Conservation (phyloP, 2,797 vertebrate genomes). For the Sarcoramphus papa region DNA sequence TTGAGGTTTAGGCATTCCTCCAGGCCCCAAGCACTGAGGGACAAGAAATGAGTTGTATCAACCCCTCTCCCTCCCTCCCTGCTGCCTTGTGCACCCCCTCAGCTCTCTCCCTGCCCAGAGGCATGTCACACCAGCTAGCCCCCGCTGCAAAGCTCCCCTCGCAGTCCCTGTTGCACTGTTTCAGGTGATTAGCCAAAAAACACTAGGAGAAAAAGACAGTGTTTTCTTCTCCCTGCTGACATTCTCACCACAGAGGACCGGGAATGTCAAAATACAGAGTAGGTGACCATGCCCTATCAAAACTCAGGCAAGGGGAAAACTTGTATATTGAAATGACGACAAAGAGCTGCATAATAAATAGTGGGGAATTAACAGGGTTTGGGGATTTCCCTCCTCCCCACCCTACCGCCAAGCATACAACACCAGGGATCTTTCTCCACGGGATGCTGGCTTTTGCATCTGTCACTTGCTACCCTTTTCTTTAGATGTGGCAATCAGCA, state of each 20-base stretch:
- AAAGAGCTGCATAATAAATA: not conserved
- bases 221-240: not conserved
- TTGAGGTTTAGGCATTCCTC: not conserved
- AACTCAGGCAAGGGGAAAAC: not conserved
- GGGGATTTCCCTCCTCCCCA: not conserved
- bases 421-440: not conserved
- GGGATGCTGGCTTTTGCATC: not conserved
- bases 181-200: not conserved
- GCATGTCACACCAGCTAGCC: not conserved
- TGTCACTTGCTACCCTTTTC: not conserved
- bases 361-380: not conserved
- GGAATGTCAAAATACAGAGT: not conserved
- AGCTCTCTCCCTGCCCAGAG: not conserved
- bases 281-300: not conserved
- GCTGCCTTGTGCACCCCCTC: accelerated
- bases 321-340: not conserved
- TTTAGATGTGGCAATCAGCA: not conserved
- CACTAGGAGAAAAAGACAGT: not conserved
- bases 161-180: not conserved
- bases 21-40: not conserved
- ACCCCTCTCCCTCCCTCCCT: not conserved
- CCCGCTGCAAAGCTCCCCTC: not conserved
- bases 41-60: not conserved
- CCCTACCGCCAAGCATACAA: not conserved
- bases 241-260: not conserved